These are phyloP conservation scores for Panagrolaimus sp. DNA, from an alignment of 1,140 invertebrate species.

Conservation along the genomic window DNA sequence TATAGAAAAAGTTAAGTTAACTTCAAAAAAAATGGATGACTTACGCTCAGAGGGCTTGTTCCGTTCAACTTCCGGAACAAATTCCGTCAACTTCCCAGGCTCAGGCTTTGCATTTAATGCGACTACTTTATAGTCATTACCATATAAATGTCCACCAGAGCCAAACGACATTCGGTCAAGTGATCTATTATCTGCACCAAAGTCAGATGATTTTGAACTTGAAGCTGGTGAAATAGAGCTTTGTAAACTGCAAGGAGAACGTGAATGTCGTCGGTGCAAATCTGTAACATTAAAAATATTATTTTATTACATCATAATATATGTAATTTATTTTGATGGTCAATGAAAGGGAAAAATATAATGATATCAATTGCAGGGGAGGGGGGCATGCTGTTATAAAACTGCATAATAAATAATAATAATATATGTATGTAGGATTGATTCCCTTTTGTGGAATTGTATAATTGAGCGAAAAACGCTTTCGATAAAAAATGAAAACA, in stretches of 20 bases:
- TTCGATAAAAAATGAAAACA: too few relatives aligned
- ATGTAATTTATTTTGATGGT: too few relatives aligned
- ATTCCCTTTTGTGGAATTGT: not conserved
- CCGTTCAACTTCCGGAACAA: slow-evolving; percentile 16
- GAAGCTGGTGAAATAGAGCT: slow-evolving; percentile 11
- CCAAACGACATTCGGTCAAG: slow-evolving; percentile 10
- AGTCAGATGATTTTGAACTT: slow-evolving; percentile 8
- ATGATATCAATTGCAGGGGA: too few relatives aligned
- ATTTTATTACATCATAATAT: too few relatives aligned
- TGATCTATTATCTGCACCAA: slow-evolving; percentile 3
- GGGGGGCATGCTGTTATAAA: too few relatives aligned
- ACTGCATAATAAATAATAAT: too few relatives aligned
- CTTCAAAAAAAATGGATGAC: not conserved
- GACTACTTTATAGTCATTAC: slow-evolving; percentile 7
- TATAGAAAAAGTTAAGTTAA: too few relatives aligned
- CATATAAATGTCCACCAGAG: not conserved
- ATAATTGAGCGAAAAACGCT: slow-evolving; percentile 12
- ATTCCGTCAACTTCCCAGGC: slow-evolving; percentile 15
- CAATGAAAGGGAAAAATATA: too few relatives aligned
- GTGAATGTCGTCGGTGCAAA: slow-evolving; percentile 6
- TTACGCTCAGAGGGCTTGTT: slow-evolving; percentile 1
- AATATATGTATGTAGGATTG: too few relatives aligned
- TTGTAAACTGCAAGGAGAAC: not conserved
- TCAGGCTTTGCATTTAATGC: slow-evolving; percentile 5
- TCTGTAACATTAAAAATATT: not conserved